phyloP scores from a whole-genome alignment of 2,113 vertebrate genomes.

The Gobio gobio region DNA sequence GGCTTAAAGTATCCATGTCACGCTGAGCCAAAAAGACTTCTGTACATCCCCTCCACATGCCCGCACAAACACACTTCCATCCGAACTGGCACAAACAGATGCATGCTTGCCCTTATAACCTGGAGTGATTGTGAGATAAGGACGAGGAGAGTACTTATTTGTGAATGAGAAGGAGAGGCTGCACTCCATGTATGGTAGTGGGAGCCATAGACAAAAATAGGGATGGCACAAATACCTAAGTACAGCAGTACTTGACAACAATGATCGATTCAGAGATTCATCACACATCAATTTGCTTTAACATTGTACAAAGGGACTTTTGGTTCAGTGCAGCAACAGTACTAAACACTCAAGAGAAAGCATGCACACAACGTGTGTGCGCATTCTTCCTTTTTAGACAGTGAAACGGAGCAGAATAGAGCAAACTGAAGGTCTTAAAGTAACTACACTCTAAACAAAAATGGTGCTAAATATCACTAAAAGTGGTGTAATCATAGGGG shows the following conservation, averaged over 20 bases:
- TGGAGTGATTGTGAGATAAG: constrained; percentile 16
- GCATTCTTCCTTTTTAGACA: no score
- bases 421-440: no score
- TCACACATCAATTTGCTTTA: neutral
- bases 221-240: neutral
- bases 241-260: neutral
- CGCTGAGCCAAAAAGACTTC: constrained; percentile 35
- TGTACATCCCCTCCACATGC: constrained; percentile 15
- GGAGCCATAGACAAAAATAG: neutral
- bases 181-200: neutral
- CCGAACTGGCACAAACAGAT: constrained; percentile 63
- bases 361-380: neutral
- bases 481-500: no score
- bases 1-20: constrained; percentile 50
- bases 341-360: neutral
- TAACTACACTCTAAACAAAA: no score
- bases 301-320: neutral
- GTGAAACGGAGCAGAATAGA: no score
- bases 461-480: no score
- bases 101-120: constrained; percentile 37
- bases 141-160: constrained; percentile 12
- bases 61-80: constrained; percentile 51
- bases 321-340: neutral
- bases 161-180: constrained; percentile 33
- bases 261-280: neutral